These are phyloP conservation scores for Gastrophysa polygoni DNA, from an alignment of 2,888 invertebrate genomes.

Conservation along the genomic window DNA sequence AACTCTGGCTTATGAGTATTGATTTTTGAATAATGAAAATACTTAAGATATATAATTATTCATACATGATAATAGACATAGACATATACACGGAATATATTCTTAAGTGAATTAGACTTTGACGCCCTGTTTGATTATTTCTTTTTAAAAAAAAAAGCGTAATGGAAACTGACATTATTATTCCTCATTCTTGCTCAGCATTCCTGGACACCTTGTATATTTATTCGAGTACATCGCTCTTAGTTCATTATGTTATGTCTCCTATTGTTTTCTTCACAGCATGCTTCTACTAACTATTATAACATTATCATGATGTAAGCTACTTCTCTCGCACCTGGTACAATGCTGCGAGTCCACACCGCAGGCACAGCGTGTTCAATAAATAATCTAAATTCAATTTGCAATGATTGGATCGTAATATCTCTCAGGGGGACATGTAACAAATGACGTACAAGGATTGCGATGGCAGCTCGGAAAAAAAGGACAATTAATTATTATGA, in stretches of 20 bases:
- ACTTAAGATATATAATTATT: too few relatives aligned
- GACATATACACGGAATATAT: too few relatives aligned
- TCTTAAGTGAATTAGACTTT: too few relatives aligned
- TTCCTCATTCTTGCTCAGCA: too few relatives aligned
- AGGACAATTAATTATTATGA: constrained; percentile 20
- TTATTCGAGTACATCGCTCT: neutral
- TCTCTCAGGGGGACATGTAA: constrained; percentile 12
- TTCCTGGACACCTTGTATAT: neutral
- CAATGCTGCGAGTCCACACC: neutral
- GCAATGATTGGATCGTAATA: constrained; percentile 12
- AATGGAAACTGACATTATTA: too few relatives aligned
- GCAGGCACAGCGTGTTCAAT: constrained; percentile 14
- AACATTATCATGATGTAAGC: neutral
- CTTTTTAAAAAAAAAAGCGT: too few relatives aligned
- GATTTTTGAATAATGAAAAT: too few relatives aligned
- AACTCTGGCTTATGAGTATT: too few relatives aligned
- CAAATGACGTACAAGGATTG: constrained; percentile 18
- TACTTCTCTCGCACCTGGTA: neutral
- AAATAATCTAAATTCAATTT: constrained; percentile 26
- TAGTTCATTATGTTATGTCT: neutral
- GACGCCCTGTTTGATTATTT: too few relatives aligned
- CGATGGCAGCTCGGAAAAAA: constrained; percentile 12
- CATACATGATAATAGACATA: too few relatives aligned
- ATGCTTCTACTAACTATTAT: neutral
- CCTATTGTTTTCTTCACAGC: neutral